Evolutionary conservation across 2,797 vertebrate genomes (phyloP), one percentile per base, ranked within the genome.

Genomic region (Hybognathus amarus): DNA sequence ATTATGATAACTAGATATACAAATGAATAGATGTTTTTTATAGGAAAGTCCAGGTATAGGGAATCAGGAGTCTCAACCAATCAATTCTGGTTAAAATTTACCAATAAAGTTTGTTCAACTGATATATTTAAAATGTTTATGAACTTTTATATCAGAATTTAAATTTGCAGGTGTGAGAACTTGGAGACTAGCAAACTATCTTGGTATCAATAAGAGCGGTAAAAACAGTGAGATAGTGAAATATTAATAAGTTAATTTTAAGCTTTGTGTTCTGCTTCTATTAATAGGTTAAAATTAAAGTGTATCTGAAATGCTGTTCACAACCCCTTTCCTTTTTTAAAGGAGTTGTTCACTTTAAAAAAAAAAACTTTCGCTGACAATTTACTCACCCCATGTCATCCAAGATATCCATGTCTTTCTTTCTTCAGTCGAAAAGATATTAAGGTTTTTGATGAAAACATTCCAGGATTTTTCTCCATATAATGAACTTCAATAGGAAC

Each of bases 111-210:
- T 63, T 22, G 59, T 59, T 33, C 18, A 36, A 69, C 11, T 18
- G 15, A 36, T 38, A 27, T 76, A 59, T 69, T 70, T 69, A 40
- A 71, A n/a, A 70, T 81, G 68, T 63, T 33, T 50, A 22, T 52
- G 45, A 73, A 11, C 17, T 52, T 73, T 52, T 79, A 33, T 36
- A 12, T 33, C 27, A 78, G 47, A 80, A 45, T 12, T 64, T 9
- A 1, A 10, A n/a, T 56, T 56, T 56, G 3, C 52, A 56, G 22
- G 52, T 56, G 52, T 56, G n/a, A 56, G 22, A 22, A 1, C 20
- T 47, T 54, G 52, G 6, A 54, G 20, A 54, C 20, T 2, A 20
- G 52, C 52, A 54, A 56, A 56, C 54, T n/a, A n/a, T n/a, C 22
- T 22, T 56, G 52, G 52, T 9, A n/a, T 13, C 6, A 30, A 27